Conservation (phyloP, 2,888 invertebrate genomes). For the Sarcophaga caerulescens region DNA sequence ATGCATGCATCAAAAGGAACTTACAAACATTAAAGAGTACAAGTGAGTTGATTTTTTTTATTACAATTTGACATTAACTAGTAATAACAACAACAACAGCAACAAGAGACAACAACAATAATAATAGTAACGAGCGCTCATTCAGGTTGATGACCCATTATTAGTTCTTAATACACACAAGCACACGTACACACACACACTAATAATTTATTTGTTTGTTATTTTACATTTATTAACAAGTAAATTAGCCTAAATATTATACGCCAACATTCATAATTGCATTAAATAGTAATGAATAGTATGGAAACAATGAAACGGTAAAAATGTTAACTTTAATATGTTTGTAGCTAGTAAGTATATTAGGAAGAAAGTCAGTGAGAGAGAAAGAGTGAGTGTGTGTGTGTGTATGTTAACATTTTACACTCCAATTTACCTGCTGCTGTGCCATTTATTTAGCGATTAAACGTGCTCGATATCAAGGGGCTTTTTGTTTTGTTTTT, state of each 20-base stretch:
- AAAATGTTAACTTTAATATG: not conserved
- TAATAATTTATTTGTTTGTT: too few relatives aligned
- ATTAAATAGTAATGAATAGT: conserved; percentile 30
- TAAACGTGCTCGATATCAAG: conserved; percentile 23
- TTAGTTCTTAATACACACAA: conserved; percentile 9
- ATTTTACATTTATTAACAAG: not conserved
- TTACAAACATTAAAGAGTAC: not conserved
- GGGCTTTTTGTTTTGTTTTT: not conserved
- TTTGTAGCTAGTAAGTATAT: not conserved
- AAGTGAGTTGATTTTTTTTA: conserved; percentile 13
- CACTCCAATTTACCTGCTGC: conserved; percentile 17
- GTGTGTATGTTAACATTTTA: conserved; percentile 28
- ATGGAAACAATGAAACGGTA: not conserved
- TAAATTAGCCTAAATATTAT: not conserved
- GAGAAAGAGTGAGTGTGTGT: not conserved
- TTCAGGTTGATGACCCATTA: conserved; percentile 55
- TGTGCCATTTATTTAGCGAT: not conserved
- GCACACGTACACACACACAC: not conserved
- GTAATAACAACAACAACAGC: conserved; percentile 9
- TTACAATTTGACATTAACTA: conserved; percentile 48
- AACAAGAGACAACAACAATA: conserved; percentile 7
- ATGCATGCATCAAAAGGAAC: conserved; percentile 18
- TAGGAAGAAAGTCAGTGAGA: not conserved
- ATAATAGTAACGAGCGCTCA: not conserved
- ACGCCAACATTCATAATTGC: conserved; percentile 23